Base-by-base conservation (phyloP, 2,797 vertebrate genomes). In the Spondyliosoma cantharus region DNA sequence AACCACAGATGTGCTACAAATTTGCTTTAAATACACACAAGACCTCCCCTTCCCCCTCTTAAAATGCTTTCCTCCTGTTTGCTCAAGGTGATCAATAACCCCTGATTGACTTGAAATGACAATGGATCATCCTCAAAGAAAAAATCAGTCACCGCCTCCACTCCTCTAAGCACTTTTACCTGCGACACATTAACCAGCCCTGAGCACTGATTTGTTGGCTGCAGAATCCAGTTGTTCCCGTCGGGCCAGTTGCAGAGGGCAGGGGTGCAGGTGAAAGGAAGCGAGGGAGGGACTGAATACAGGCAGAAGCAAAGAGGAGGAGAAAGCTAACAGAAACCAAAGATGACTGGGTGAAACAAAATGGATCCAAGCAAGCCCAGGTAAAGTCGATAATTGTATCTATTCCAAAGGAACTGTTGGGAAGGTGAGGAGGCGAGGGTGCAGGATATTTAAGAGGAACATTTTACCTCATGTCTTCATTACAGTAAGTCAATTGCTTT, bases 151-250 rank as follows among this genome's bases (percentile, higher is more conserved):
- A 74, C 22, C 76, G 52, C 80, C 71, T 22, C 46, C 5, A 1
- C 42, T 65, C 50, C 27, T 13, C 50, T 76, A 62, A 85, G 29
- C 50, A 54, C 68, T 84, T 69, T n/a, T 69, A 49, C 22, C 49
- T 45, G 74, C 29, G 7, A 89, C 83, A 83, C 86, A 87, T 90
- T 84, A 89, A 82, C 82, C 81, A 86, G 70, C 19, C 25, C 45
- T 17, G 9, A 62, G 71, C 69, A 67, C 65, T 77, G 86, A 93
- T 93, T 91, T 86, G 82, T 74, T 66, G 65, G 75, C 80, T 76
- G 64, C 83, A 80, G 79, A 92, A 94, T 93, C 92, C 89, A 86
- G 94, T 93, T 81, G 86, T 91, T 93, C 94, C 76, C 8, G 94
- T 94, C 43, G 2, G 85, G 86, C 89, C 79, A 89, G 93, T 94